Evolutionary conservation across 2,113 vertebrate genomes (phyloP).

Genomic region (human): DNA sequence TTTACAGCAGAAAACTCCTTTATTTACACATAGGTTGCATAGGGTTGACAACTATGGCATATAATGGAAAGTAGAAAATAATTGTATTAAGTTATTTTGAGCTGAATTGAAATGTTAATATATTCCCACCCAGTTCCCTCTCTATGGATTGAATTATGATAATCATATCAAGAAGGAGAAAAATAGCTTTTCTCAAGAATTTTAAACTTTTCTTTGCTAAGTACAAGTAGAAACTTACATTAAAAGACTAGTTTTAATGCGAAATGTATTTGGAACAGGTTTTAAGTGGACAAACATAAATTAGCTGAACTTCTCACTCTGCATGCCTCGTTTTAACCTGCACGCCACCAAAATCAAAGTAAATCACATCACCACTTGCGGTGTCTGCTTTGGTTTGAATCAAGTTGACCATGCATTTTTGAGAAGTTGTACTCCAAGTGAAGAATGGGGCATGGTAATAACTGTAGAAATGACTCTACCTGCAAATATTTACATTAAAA

Average conservation of each 20-base stretch:
- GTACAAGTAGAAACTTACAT: conserved; percentile 4
- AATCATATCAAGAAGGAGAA: conserved; percentile 62
- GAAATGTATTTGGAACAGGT: not conserved
- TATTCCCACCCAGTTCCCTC: conserved; percentile 73
- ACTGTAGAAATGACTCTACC: not conserved
- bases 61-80: conserved; percentile 62
- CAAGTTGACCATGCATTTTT: not conserved
- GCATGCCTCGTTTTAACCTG: not conserved
- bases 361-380: not conserved
- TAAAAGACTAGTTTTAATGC: not conserved
- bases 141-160: conserved; percentile 75
- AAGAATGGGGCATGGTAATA: not conserved
- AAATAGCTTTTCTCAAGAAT: conserved; percentile 63
- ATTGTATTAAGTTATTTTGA: conserved; percentile 72
- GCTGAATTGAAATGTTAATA: conserved; percentile 75
- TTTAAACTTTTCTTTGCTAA: conserved; percentile 14
- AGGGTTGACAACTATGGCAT: not conserved
- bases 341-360: no score
- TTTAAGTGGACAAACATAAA: not conserved
- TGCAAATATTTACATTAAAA: not conserved
- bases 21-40: not conserved
- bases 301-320: not conserved
- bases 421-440: not conserved
- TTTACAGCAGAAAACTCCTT: not conserved
- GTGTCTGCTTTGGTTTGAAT: not conserved